Evolutionary conservation across 1,140 invertebrate genomes (phyloP).

Genomic region (Neodiprion pinetum): DNA sequence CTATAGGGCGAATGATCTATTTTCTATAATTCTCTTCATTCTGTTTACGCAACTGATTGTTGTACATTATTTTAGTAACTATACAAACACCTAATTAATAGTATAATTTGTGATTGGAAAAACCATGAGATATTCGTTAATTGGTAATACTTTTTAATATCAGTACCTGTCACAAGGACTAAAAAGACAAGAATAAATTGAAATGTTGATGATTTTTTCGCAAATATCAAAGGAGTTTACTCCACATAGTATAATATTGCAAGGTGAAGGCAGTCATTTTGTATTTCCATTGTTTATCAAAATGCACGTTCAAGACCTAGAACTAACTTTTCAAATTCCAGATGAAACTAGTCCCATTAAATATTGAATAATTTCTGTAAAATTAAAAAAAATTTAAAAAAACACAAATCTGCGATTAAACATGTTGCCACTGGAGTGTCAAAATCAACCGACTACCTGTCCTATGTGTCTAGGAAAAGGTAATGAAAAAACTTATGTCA

Average conservation of each 20-base stretch:
- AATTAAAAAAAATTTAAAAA: not conserved
- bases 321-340: not conserved
- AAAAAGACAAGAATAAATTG: no score
- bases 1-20: not conserved
- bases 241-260: not conserved
- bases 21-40: not conserved
- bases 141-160: not conserved
- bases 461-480: slow-evolving; percentile 17
- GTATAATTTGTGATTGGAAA: not conserved
- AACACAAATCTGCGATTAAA: not conserved
- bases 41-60: not conserved
- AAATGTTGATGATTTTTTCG: not conserved
- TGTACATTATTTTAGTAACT: not conserved
- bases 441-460: slow-evolving; percentile 4
- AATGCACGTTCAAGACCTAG: not conserved
- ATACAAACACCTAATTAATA: not conserved
- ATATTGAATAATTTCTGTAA: not conserved
- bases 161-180: no score
- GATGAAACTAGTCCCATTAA: not conserved
- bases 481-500: not conserved
- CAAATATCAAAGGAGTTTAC: not conserved
- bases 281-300: slow-evolving; percentile 4
- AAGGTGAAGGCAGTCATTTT: no score
- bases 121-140: not conserved
- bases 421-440: not conserved